These are phyloP conservation scores for Macrostomum lignano DNA, from an alignment of 1,140 invertebrate genomes.

Conservation along the genomic window DNA sequence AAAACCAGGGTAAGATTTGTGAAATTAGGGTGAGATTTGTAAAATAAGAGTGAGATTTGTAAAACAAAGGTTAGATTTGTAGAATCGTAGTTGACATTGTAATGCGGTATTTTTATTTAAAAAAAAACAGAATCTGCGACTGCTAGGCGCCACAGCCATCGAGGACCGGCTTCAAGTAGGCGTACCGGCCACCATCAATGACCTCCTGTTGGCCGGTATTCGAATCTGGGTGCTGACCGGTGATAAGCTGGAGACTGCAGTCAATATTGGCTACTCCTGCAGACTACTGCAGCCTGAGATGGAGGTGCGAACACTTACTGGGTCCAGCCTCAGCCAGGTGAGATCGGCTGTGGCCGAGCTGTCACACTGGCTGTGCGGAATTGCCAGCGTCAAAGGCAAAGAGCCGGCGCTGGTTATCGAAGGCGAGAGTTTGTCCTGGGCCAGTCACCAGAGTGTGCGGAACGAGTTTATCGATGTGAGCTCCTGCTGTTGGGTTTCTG, in stretches of 20 bases:
- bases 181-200: slow-evolving; percentile 57
- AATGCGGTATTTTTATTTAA: no score
- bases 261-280: slow-evolving; percentile 46
- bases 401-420: slow-evolving; percentile 4
- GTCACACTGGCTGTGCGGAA: no score
- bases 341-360: no score
- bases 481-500: no score
- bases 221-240: slow-evolving; percentile 30
- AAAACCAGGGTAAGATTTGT: no score
- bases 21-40: no score
- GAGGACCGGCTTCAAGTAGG: slow-evolving; percentile 53
- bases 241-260: slow-evolving; percentile 50
- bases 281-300: slow-evolving; percentile 51
- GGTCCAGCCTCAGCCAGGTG: slow-evolving; percentile 53
- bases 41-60: no score
- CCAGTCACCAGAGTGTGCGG: no score
- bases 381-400: no score
- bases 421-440: background rate
- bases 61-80: no score
- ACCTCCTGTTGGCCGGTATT: slow-evolving; percentile 54
- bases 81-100: no score
- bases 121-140: slow-evolving; percentile 10
- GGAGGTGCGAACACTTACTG: slow-evolving; percentile 72
- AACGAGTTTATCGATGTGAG: no score
- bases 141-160: slow-evolving; percentile 37